Evolutionary conservation across 2,888 invertebrate genomes (phyloP).

Genomic region (Microplitis deprimator): DNA sequence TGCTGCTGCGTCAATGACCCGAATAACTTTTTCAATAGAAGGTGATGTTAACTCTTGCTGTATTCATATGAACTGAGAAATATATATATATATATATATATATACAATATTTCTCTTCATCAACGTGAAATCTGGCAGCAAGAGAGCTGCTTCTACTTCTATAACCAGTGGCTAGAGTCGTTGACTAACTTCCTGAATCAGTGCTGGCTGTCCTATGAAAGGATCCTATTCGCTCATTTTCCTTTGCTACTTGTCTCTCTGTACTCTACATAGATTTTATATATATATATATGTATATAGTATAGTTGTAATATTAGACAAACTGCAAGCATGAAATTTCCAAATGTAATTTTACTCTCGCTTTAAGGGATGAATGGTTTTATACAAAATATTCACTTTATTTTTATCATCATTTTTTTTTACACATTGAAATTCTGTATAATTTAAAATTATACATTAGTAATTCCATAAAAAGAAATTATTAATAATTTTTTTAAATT

Average conservation of each 20-base stretch:
- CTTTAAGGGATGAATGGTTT: constrained; percentile 16
- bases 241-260: not conserved
- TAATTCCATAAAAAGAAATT: too few relatives aligned
- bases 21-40: constrained; percentile 19
- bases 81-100: not conserved
- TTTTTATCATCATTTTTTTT: constrained; percentile 18
- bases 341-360: constrained; percentile 5
- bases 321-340: not conserved
- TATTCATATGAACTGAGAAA: constrained; percentile 2
- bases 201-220: constrained; percentile 13
- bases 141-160: not conserved
- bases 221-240: constrained; percentile 8
- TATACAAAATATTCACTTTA: not conserved
- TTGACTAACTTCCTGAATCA: constrained; percentile 16
- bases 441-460: not conserved
- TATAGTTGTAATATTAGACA: not conserved
- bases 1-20: constrained; percentile 4
- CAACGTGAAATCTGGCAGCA: not conserved
- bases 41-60: not conserved
- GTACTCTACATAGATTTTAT: not conserved
- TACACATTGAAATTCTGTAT: constrained; percentile 13
- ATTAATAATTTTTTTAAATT: too few relatives aligned
- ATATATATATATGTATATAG: not conserved
- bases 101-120: constrained; percentile 6
- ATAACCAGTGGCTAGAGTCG: not conserved